Base-by-base conservation (phyloP, 2,888 invertebrate genomes). In the Agrenia bidenticulata region DNA sequence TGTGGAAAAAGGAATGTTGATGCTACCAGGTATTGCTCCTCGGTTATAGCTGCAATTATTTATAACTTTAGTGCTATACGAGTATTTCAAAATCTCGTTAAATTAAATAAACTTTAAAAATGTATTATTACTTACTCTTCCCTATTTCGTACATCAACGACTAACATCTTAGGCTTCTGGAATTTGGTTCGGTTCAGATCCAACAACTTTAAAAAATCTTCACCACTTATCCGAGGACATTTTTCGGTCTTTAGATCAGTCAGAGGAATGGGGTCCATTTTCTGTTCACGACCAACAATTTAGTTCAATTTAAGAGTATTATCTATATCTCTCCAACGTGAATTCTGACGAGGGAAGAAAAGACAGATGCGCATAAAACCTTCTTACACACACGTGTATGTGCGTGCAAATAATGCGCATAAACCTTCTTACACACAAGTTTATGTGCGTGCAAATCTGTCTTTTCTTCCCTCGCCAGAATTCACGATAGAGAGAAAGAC, bases 1-100 rank as follows among this genome's bases (percentile, higher is more conserved):
- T 19, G 89, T 87, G 53, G 89, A 88, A 81, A 90, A 91, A 2
- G 95, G 94, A 78, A 96, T 88, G 81, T 94, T 95, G 59, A 94
- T 85, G 79, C 94, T 93, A 57, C 87, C 87, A 15, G 86, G 86
- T 61, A 95, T 85, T 68, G 89, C 87, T 61, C 89, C 89, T 76
- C 90, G 86, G 67, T 88, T 87, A 79, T 85, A 95, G 77, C 91
- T 91, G 74, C 41, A 49, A 66, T 42, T n/a, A 57, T 32, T n/a
- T n/a, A n/a, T n/a, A n/a, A n/a, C n/a, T n/a, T n/a, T n/a, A n/a
- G n/a, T n/a, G n/a, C n/a, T n/a, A n/a, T n/a, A n/a, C n/a, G n/a
- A n/a, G n/a, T n/a, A n/a, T n/a, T n/a, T n/a, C n/a, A n/a, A n/a
- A n/a, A n/a, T n/a, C n/a, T n/a, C n/a, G n/a, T n/a, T n/a, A n/a